Conservation (phyloP, 1,140 invertebrate species). For the Meloidogyne floridensis region DNA sequence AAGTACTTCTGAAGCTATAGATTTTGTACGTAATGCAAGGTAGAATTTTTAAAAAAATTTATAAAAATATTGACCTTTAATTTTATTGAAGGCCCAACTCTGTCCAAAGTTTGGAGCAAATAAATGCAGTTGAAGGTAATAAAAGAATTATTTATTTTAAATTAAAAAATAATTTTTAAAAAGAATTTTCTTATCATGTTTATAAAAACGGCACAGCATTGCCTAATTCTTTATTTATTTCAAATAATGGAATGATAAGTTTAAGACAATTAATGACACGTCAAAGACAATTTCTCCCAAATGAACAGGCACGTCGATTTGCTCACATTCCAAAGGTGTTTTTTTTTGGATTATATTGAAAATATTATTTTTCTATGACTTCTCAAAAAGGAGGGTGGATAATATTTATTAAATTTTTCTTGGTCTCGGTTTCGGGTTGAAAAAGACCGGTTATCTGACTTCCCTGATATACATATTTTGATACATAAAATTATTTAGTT, state of each 20-base stretch:
- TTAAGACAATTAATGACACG: constrained; percentile 33
- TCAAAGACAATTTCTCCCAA: constrained; percentile 52
- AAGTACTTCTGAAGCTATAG: constrained; percentile 37
- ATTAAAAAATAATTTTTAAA: background rate
- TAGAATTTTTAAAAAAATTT: constrained; percentile 13
- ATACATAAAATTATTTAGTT: no score
- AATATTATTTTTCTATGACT: no score
- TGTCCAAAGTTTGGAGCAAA: constrained; percentile 50
- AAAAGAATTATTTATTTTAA: background rate
- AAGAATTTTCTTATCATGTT: constrained; percentile 43
- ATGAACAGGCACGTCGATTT: constrained; percentile 51
- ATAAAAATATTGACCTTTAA: constrained; percentile 26
- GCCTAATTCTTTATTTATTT: constrained; percentile 25
- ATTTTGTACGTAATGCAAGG: constrained; percentile 42
- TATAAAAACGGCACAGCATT: constrained; percentile 37
- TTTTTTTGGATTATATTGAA: background rate
- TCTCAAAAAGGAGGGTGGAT: no score
- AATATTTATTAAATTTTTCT: no score
- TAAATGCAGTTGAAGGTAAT: constrained; percentile 40
- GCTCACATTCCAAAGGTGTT: constrained; percentile 46
- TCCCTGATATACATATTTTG: no score
- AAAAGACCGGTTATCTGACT: no score
- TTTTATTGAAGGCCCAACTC: constrained; percentile 43
- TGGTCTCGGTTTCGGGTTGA: no score
- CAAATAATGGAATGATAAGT: constrained; percentile 24